Evolutionary conservation across 2,797 vertebrate species (phyloP).

Genomic region (Scyliorhinus canicula): DNA sequence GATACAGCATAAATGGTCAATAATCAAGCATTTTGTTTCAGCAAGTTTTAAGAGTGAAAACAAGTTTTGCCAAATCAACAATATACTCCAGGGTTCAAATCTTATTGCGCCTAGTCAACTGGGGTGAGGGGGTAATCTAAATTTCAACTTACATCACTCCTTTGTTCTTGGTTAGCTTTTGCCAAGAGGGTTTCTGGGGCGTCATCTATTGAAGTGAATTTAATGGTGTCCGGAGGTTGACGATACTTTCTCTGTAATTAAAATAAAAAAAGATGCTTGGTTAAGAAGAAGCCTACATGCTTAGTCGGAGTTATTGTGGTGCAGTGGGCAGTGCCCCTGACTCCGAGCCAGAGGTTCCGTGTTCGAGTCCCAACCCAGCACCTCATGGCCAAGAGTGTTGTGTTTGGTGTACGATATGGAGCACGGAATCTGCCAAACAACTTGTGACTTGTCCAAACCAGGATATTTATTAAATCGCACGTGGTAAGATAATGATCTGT

Average conservation of each 20-base stretch:
- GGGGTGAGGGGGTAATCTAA: background rate
- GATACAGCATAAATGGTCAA: background rate
- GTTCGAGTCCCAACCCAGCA: no score
- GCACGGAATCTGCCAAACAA: no score
- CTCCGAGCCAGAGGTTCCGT: no score
- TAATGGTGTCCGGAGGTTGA: slow-evolving; percentile 12
- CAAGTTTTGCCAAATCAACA: background rate
- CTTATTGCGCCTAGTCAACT: background rate
- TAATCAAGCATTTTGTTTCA: background rate
- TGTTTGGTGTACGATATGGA: no score
- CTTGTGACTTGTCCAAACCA: no score
- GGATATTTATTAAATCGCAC: no score
- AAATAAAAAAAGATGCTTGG: background rate
- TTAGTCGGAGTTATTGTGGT: no score
- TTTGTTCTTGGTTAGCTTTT: slow-evolving; percentile 12
- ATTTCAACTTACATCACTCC: slow-evolving; percentile 24
- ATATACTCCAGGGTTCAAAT: no score
- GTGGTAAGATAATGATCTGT: no score
- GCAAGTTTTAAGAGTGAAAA: background rate
- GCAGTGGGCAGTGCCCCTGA: no score
- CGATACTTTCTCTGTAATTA: slow-evolving; percentile 24
- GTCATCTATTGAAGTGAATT: slow-evolving; percentile 28
- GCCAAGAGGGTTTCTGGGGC: background rate
- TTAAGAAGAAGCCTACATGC: background rate
- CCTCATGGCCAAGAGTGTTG: no score